phyloP scores from a whole-genome alignment of 1,140 invertebrate genomes.

The Drosophila erecta region DNA sequence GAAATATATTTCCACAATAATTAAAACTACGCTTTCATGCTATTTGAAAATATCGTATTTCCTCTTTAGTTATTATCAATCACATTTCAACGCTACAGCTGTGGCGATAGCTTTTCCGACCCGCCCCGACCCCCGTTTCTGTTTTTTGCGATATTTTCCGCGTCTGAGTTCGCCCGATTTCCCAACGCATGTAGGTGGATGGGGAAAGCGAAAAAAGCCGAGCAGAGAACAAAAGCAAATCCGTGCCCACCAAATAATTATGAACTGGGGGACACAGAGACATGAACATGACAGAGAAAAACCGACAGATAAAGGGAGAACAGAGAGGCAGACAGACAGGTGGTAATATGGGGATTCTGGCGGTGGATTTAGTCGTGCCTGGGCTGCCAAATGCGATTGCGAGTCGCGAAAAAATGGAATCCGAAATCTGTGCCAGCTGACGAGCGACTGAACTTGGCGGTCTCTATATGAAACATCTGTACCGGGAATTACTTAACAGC shows the following conservation, averaged over 20 bases:
- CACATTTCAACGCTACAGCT: slow-evolving; percentile 1
- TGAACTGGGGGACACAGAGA: slow-evolving; percentile 27
- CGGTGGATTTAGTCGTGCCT: slow-evolving; percentile 69
- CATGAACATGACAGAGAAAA: slow-evolving; percentile 26
- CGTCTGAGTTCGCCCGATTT: slow-evolving; percentile 12
- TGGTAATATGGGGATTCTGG: slow-evolving; percentile 50
- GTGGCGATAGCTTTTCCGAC: neutral
- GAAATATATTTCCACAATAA: neutral
- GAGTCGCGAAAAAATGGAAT: slow-evolving; percentile 52
- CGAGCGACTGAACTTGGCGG: slow-evolving; percentile 15
- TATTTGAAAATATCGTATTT: neutral
- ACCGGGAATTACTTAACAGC: slow-evolving; percentile 45
- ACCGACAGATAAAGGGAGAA: slow-evolving; percentile 4
- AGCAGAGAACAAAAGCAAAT: slow-evolving; percentile 19
- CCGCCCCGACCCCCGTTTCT: no score
- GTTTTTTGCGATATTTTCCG: slow-evolving; percentile 1
- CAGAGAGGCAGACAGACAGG: slow-evolving; percentile 36
- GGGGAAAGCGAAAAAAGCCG: slow-evolving; percentile 11
- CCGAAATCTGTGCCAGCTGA: slow-evolving; percentile 44
- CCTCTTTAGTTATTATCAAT: slow-evolving; percentile 4
- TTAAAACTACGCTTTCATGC: slow-evolving; percentile 9
- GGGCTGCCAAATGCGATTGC: slow-evolving; percentile 54
- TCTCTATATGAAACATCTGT: slow-evolving; percentile 25
- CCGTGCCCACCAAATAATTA: slow-evolving; percentile 43
- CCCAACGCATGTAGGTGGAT: slow-evolving; percentile 5